Base-by-base conservation (phyloP, 2,888 invertebrate genomes). In the Chrysolina haemoptera region DNA sequence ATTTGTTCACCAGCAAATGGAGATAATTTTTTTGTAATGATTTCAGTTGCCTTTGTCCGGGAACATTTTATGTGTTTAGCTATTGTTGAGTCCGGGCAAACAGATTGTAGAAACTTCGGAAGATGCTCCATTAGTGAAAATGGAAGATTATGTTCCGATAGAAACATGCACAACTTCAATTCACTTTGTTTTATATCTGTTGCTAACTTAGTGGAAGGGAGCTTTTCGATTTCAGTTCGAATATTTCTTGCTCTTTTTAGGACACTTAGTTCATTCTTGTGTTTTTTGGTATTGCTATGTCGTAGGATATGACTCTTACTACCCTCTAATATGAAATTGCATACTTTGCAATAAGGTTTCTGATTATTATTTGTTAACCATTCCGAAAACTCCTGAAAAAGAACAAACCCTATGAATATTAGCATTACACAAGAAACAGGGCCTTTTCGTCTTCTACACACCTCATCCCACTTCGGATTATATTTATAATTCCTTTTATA, bases 291-390 rank as follows among this genome's bases (percentile, higher is more conserved):
- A 20, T 64, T 10, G n/a, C 43, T 22, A 18, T 64, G 65, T 8
- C 35, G 27, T 27, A 48, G 27, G n/a, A 65, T 48, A 16, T 50
- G 65, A 18, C 65, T 50, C 65, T 65, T 48, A 50, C 65, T 65
- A 48, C 65, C 48, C 9, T 35, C 65, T n/a, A 48, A 27, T 16
- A 64, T 64, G 18, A 43, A 10, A 43, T 64, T 41, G 40, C 64
- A 64, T 46, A n/a, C 22, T 46, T 64, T 64, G 20, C 46, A 46
- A 22, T 64, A 64, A 20, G n/a, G n/a, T 64, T 64, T 64, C 9
- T 18, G 10, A 20, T 64, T 18, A 3, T 22, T 64, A 20, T 46
- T 41, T 46, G 20, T 46, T n/a, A 64, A 35, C 65, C 48, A 48
- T 43, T 12, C n/a, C 6, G 64, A 64, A 16, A 64, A 64, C 20